Percentiles rank a stretch among this genome's conserved stretches.
Conservation (phyloP, 2,797 vertebrate species). For the Diglossa cyanea region DNA sequence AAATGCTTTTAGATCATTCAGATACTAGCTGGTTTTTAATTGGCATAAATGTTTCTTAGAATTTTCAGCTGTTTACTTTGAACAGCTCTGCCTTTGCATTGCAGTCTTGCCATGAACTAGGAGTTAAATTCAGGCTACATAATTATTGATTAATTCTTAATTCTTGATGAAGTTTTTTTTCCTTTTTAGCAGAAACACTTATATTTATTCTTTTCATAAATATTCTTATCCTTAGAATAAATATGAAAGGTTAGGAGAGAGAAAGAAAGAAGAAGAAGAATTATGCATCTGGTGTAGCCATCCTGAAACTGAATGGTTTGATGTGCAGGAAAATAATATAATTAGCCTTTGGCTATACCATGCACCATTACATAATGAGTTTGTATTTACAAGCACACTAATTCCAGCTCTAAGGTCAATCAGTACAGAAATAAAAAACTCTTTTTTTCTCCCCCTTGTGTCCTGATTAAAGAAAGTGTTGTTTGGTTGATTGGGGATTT, state of each 20-base stretch:
- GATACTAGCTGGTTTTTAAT: background rate
- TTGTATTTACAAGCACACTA: background rate
- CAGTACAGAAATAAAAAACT: background rate
- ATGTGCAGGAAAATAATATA: background rate
- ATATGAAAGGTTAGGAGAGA: background rate
- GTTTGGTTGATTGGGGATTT: background rate
- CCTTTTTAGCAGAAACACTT: background rate
- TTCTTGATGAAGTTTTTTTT: background rate
- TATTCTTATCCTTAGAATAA: background rate
- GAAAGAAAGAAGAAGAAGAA: background rate
- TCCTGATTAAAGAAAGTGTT: background rate
- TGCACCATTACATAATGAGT: background rate
- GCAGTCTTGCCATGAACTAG: background rate
- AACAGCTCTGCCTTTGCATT: background rate
- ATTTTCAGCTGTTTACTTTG: background rate
- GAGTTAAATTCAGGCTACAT: background rate
- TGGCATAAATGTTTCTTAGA: background rate
- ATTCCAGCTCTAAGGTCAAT: background rate
- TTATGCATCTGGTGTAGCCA: background rate
- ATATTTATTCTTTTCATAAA: background rate
- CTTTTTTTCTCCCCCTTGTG: fast-evolving
- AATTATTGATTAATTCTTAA: background rate
- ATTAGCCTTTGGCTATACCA: background rate
- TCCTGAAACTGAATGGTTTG: background rate
- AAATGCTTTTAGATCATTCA: background rate